Evolutionary conservation across 23 tunicate genomes (phyloP).

Genomic region (Styela clava): DNA sequence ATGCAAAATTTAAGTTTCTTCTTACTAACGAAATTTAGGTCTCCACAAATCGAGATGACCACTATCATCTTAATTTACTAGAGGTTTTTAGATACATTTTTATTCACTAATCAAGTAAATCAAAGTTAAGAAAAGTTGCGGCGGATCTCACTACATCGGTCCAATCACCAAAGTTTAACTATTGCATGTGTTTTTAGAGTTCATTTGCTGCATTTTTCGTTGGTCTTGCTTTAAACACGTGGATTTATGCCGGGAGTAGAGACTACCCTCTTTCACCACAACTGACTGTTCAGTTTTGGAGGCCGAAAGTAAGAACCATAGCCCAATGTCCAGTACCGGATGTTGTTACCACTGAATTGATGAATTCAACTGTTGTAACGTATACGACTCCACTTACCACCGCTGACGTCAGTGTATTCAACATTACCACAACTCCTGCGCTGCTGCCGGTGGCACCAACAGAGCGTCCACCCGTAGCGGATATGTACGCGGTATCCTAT

Average conservation of each 20-base stretch:
- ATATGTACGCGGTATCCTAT: slow-evolving; percentile 56
- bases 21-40: too few relatives aligned
- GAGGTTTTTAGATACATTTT: too few relatives aligned
- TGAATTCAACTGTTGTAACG: neutral
- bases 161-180: too few relatives aligned
- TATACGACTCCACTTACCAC: neutral
- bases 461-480: slow-evolving; percentile 36
- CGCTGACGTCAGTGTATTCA: neutral
- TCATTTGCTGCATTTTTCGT: slow-evolving; percentile 11
- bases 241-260: slow-evolving; percentile 16
- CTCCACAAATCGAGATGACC: too few relatives aligned
- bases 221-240: slow-evolving; percentile 6
- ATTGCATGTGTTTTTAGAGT: neutral
- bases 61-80: too few relatives aligned
- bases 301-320: neutral
- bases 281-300: slow-evolving; percentile 5
- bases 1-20: too few relatives aligned
- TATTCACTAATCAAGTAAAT: too few relatives aligned
- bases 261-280: slow-evolving; percentile 11
- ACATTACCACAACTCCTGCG: neutral
- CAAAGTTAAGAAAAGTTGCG: too few relatives aligned
- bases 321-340: neutral
- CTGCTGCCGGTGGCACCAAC: neutral
- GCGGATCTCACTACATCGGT: too few relatives aligned
- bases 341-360: neutral